phyloP scores from a whole-genome alignment of 1,140 invertebrate species.

The Microvelia longipes region DNA sequence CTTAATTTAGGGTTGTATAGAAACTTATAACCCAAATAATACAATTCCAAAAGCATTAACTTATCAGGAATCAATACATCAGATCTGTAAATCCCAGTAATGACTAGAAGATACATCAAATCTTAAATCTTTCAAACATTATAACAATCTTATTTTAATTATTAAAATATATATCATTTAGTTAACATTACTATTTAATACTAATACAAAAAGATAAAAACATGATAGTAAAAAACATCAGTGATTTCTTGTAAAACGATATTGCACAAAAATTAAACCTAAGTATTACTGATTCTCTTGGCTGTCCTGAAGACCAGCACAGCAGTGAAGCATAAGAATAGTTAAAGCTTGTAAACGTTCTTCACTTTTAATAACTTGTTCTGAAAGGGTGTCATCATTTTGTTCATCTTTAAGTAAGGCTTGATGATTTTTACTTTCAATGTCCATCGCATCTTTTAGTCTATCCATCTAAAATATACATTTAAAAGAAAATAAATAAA shows the following conservation, averaged over 20 bases:
- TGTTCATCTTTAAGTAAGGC: slow-evolving; percentile 33
- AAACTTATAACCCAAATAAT: too few species aligned
- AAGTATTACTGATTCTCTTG: slow-evolving; percentile 29
- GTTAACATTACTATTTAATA: too few species aligned
- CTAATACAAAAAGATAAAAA: too few species aligned
- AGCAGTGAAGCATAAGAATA: slow-evolving; percentile 70
- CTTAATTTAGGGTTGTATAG: too few species aligned
- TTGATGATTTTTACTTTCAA: slow-evolving; percentile 38
- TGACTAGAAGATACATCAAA: too few species aligned
- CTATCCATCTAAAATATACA: slow-evolving; percentile 45
- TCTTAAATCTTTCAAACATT: too few species aligned
- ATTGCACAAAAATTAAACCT: neutral
- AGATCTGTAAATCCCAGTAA: too few species aligned
- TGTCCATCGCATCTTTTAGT: slow-evolving; percentile 51
- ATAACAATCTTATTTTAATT: too few species aligned
- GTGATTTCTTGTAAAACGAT: neutral
- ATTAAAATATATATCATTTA: too few species aligned
- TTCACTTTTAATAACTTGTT: slow-evolving; percentile 45
- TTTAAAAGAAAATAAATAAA: neutral
- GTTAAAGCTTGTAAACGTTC: slow-evolving; percentile 61
- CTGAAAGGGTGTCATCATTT: slow-evolving; percentile 32
- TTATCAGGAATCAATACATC: too few species aligned
- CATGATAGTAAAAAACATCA: too few species aligned
- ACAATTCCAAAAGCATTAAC: too few species aligned
- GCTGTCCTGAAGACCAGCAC: slow-evolving; percentile 56